phyloP scores from a whole-genome alignment of 1,140 invertebrate genomes.

The Palaemon carinicauda region DNA sequence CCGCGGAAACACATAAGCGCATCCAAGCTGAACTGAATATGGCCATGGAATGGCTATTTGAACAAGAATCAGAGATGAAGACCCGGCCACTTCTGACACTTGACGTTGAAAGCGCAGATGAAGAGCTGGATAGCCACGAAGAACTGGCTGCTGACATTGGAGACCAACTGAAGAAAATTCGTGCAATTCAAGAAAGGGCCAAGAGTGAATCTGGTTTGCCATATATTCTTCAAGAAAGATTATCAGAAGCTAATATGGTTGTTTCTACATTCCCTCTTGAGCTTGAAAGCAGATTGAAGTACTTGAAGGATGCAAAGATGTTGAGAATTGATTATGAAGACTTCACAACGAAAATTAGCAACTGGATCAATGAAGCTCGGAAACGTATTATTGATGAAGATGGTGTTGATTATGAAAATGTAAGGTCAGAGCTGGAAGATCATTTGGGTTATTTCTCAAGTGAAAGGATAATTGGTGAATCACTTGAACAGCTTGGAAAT shows the following conservation, averaged over 20 bases:
- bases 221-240: constrained; percentile 56
- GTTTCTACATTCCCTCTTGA: constrained; percentile 56
- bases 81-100: constrained; percentile 82
- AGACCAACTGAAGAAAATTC: constrained; percentile 55
- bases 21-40: constrained; percentile 77
- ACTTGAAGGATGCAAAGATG: constrained; percentile 81
- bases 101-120: constrained; percentile 72
- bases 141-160: constrained; percentile 60
- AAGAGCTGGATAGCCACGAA: constrained; percentile 82
- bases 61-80: constrained; percentile 82
- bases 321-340: constrained; percentile 73
- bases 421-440: constrained; percentile 82
- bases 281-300: constrained; percentile 65
- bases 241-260: constrained; percentile 59
- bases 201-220: constrained; percentile 57
- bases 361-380: constrained; percentile 87
- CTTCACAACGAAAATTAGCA: constrained; percentile 72
- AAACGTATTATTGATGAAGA: constrained; percentile 79
- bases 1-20: constrained; percentile 86
- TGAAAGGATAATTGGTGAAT: constrained; percentile 78
- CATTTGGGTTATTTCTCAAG: constrained; percentile 86
- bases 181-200: constrained; percentile 42
- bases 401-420: constrained; percentile 87
- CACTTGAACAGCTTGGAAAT: constrained; percentile 83
- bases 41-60: constrained; percentile 83